Evolutionary conservation across 2,113 vertebrate genomes (phyloP).

Genomic region (Pardalotus punctatus): DNA sequence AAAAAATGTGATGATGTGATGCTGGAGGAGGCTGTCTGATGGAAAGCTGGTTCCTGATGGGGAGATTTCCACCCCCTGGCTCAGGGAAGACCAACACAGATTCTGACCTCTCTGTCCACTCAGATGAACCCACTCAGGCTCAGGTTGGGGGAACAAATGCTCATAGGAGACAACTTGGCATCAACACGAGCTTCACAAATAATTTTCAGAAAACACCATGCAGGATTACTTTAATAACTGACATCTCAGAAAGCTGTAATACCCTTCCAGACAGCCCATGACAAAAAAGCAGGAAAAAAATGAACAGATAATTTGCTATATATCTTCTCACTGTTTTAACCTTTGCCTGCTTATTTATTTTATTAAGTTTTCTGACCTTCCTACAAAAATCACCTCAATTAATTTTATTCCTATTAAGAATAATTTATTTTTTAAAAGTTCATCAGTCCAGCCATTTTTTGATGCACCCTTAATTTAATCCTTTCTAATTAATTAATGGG

Average conservation of each 20-base stretch:
- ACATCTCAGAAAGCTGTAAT: background rate
- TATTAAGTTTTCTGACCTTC: background rate
- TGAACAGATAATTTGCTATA: background rate
- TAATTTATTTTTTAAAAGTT: background rate
- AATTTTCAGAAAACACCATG: background rate
- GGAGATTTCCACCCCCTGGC: background rate
- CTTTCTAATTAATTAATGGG: constrained; percentile 41
- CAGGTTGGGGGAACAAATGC: background rate
- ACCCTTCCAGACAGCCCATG: background rate
- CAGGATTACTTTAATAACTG: background rate
- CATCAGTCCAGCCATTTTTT: background rate
- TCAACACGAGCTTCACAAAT: rapidly evolving
- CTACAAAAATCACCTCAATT: background rate
- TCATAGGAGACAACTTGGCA: background rate
- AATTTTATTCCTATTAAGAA: background rate
- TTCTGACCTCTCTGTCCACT: background rate
- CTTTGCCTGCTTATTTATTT: background rate
- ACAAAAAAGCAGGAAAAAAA: background rate
- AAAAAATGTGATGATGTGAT: background rate
- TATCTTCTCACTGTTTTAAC: background rate
- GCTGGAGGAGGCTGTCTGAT: background rate
- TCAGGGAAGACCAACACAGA: background rate
- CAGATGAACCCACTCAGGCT: background rate
- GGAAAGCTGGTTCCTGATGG: background rate
- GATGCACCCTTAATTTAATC: constrained; percentile 8